A percentile compares a stretch with the other conserved stretches of the same genome.
Evolutionary conservation across 2,888 invertebrate genomes (phyloP).

Genomic region (Lithophane socia): DNA sequence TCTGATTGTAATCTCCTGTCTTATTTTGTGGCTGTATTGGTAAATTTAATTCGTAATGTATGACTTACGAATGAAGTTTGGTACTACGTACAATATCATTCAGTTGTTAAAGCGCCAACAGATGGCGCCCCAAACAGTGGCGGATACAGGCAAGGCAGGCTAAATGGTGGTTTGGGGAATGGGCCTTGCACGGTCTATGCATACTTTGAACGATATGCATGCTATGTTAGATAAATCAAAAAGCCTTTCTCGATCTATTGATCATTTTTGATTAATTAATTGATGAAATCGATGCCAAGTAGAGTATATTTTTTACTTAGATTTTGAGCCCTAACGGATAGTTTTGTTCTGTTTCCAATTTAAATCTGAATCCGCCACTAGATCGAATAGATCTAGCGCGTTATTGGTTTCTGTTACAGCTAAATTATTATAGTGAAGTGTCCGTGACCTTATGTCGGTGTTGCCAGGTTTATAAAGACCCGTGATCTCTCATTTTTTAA

Average conservation of each 20-base stretch:
- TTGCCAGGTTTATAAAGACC: slow-evolving; percentile 2
- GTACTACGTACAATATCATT: slow-evolving; percentile 10
- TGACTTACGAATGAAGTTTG: slow-evolving; percentile 24
- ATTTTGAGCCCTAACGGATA: neutral
- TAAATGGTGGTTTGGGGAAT: slow-evolving; percentile 23
- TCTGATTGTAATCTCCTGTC: slow-evolving; percentile 9
- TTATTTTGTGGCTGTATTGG: slow-evolving; percentile 55
- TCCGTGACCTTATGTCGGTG: slow-evolving; percentile 4
- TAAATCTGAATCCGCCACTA: slow-evolving; percentile 48
- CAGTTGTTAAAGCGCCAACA: slow-evolving; percentile 22
- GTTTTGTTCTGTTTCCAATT: neutral
- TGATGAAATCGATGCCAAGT: slow-evolving; percentile 19
- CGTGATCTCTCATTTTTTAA: slow-evolving; percentile 10
- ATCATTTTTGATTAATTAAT: neutral
- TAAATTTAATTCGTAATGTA: slow-evolving; percentile 22
- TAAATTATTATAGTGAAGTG: neutral
- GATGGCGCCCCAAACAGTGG: slow-evolving; percentile 32
- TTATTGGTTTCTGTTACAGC: slow-evolving; percentile 50
- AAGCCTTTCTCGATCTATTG: slow-evolving; percentile 1
- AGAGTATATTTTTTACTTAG: neutral
- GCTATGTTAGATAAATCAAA: slow-evolving; percentile 19
- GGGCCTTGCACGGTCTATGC: slow-evolving; percentile 38
- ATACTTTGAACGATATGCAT: slow-evolving; percentile 32
- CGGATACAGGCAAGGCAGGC: slow-evolving; percentile 40
- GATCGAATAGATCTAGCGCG: neutral